Evolutionary conservation across 2,888 invertebrate species (phyloP).

Genomic region (Ophion ventricosus): DNA sequence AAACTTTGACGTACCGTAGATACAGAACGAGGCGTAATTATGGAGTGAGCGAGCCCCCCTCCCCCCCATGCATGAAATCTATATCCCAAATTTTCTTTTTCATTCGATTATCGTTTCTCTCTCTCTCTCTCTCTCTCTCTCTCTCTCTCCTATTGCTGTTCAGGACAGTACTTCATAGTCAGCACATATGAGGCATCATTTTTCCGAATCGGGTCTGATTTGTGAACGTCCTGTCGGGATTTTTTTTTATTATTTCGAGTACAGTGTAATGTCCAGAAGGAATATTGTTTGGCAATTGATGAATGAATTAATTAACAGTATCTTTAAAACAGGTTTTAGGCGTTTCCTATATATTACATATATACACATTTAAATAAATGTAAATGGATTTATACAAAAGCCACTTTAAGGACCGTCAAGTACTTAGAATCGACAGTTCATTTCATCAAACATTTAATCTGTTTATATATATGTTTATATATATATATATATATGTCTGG

Average conservation of each 20-base stretch:
- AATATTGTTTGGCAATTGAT: too few relatives aligned
- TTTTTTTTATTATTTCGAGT: neutral
- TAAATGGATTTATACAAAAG: neutral
- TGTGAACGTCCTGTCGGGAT: neutral
- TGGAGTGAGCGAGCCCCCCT: slow-evolving; percentile 2
- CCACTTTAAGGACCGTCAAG: neutral
- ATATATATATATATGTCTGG: too few relatives aligned
- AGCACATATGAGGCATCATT: neutral
- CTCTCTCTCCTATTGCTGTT: slow-evolving; percentile 6
- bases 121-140: too few relatives aligned
- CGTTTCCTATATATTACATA: too few relatives aligned
- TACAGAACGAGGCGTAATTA: slow-evolving; percentile 49
- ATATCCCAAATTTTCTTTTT: neutral
- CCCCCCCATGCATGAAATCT: slow-evolving; percentile 3
- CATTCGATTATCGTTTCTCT: neutral
- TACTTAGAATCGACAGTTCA: neutral
- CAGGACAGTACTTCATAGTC: neutral
- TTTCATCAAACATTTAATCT: neutral
- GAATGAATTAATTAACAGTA: too few relatives aligned
- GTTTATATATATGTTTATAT: neutral
- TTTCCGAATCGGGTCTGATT: neutral
- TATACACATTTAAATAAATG: too few relatives aligned
- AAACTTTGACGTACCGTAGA: slow-evolving; percentile 25
- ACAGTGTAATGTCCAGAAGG: too few relatives aligned
- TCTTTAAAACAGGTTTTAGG: too few relatives aligned